Evolutionary conservation across 2,888 invertebrate genomes (phyloP), one percentile per base, ranked within the genome.

Genomic region (Hemicrepidius hirtus): DNA sequence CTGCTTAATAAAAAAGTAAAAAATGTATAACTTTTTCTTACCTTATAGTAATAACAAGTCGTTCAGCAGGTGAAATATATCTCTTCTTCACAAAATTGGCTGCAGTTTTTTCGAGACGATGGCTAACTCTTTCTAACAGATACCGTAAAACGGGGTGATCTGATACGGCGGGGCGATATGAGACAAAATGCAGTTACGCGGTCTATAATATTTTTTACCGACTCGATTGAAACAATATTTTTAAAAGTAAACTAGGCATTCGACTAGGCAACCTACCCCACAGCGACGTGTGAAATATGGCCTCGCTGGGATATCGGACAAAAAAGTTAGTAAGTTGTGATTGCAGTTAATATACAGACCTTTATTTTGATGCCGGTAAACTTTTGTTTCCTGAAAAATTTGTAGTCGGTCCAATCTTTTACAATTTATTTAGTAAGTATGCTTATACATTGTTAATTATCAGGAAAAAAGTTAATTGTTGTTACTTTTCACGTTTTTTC

Each of bases 121-220:
- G 35, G 35, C 35, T 35, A 35, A 35, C 35, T 35, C 35, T 35
- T 35, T 35, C 35, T 35, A 35, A 35, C 44, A 44, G 16, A 44
- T 44, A 44, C 44, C 44, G 44, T 44, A 44, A 44, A 44, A 16
- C 16, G 44, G 44, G 44, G 44, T 44, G 44, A 13, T n/a, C 12
- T 44, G 13, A 16, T 12, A 44, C 44, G 12, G 44, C 12, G 44
- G 13, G 16, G 5, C 5, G 16, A 44, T 7, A 35, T 35, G 35
- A 35, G 35, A 35, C 35, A 35, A 35, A 35, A 35, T 35, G 35
- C 10, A 35, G 35, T 35, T 35, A 10, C 35, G 35, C 35, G 35
- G 10, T 10, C 6, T 35, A 35, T 35, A 35, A n/a, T n/a, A 35
- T 35, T 35, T 35, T 44, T 44, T 44, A 44, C 44, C 44, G 16